Evolutionary conservation across 2,113 vertebrate genomes (phyloP).

Genomic region (Paralichthys olivaceus): DNA sequence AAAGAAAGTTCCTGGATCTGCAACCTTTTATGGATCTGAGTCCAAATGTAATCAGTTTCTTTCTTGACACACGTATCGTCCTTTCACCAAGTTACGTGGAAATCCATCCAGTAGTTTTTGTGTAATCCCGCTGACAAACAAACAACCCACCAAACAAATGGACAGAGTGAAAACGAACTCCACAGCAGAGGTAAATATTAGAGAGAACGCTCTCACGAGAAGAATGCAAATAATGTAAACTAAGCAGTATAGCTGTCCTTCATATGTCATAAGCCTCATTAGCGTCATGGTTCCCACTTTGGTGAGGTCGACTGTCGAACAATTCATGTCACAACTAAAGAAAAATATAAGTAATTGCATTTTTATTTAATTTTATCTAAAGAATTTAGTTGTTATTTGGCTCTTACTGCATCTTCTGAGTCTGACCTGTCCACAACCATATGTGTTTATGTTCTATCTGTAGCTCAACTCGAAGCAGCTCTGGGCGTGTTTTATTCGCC

Average conservation of each 20-base stretch:
- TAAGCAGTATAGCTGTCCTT: not conserved
- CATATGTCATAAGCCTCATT: not conserved
- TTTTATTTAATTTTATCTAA: not conserved
- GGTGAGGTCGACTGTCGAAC: not conserved
- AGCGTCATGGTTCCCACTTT: not conserved
- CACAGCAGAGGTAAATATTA: not conserved
- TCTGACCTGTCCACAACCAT: no score
- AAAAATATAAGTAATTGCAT: not conserved
- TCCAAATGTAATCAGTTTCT: not conserved
- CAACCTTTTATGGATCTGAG: not conserved
- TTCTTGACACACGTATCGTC: no score
- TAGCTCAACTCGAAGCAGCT: constrained; percentile 93
- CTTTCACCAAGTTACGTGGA: no score
- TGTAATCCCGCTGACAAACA: not conserved
- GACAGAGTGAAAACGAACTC: not conserved
- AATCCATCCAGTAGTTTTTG: no score
- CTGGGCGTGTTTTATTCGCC: constrained; percentile 94
- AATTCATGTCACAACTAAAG: not conserved
- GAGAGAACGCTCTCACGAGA: not conserved
- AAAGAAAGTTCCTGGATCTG: no score
- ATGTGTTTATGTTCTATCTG: constrained; percentile 36
- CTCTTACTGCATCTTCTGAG: no score
- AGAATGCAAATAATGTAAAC: not conserved
- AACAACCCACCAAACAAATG: no score
- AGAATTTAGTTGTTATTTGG: no score